Evolutionary conservation across 2,113 vertebrate genomes (phyloP).

Genomic region (Agapornis roseicollis): DNA sequence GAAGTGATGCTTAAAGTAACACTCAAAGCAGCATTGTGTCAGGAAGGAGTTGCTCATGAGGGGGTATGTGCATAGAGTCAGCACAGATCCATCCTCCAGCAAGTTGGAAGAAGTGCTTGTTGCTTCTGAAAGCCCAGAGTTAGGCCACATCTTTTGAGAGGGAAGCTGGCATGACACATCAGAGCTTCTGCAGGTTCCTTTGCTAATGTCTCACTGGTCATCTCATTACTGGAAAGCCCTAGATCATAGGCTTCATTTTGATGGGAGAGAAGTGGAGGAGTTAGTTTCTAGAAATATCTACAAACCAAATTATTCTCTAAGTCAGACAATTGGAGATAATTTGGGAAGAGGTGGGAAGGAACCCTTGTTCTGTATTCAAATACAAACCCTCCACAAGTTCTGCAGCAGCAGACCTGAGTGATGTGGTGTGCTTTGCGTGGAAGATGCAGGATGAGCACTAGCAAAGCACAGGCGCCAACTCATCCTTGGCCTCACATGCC

Average conservation of each 20-base stretch:
- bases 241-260: not conserved
- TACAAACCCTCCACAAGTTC: not conserved
- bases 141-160: not conserved
- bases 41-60: not conserved
- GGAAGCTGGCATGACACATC: not conserved
- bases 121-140: not conserved
- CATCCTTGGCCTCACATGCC: not conserved
- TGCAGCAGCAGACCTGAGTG: not conserved
- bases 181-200: not conserved
- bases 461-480: not conserved
- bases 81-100: not conserved
- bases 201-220: not conserved
- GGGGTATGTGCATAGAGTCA: accelerated
- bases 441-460: not conserved
- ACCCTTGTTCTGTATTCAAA: not conserved
- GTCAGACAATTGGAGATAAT: not conserved
- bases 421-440: accelerated
- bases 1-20: not conserved
- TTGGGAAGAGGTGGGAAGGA: not conserved
- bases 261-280: not conserved
- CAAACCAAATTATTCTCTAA: not conserved
- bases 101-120: not conserved
- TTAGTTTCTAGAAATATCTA: not conserved
- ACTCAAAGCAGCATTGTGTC: not conserved
- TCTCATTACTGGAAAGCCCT: not conserved